Evolutionary conservation across 2,113 vertebrate species (phyloP).

Genomic region (Dunckerocampus dactyliophorus): DNA sequence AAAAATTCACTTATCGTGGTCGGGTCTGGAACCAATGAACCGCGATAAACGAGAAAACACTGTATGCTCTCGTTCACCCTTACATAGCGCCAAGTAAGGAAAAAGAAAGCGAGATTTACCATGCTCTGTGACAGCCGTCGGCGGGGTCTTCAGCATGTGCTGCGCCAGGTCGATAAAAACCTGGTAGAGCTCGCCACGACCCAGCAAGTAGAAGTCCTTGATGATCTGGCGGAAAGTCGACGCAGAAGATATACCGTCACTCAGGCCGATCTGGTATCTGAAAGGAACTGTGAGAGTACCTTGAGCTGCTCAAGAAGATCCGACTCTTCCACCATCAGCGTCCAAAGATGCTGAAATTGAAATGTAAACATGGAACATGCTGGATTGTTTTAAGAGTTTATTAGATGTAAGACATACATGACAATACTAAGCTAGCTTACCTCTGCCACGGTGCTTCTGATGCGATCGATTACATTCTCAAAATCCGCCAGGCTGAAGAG

Average conservation of each 20-base stretch:
- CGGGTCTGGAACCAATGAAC: too few species aligned
- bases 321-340: conserved; percentile 95
- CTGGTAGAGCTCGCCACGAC: conserved; percentile 95
- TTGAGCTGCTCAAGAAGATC: conserved; percentile 94
- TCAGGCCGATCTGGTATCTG: background rate
- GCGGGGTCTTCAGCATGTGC: conserved; percentile 94
- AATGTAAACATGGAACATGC: background rate
- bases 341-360: conserved; percentile 88
- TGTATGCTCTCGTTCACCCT: background rate
- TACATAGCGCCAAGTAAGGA: background rate
- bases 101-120: conserved; percentile 64
- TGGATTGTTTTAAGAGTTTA: background rate
- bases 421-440: conserved; percentile 50
- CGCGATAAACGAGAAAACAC: too few species aligned
- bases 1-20: too few species aligned
- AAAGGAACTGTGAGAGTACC: conserved; percentile 63
- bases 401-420: background rate
- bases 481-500: conserved; percentile 93
- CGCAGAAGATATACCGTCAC: background rate
- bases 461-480: conserved; percentile 89
- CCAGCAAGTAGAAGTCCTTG: conserved; percentile 96
- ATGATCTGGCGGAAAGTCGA: conserved; percentile 78
- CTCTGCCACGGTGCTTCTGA: conserved; percentile 94
- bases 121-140: conserved; percentile 92
- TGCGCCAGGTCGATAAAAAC: conserved; percentile 96